Base-by-base conservation (phyloP, 1,140 invertebrate genomes). In the Drusus annulatus region DNA sequence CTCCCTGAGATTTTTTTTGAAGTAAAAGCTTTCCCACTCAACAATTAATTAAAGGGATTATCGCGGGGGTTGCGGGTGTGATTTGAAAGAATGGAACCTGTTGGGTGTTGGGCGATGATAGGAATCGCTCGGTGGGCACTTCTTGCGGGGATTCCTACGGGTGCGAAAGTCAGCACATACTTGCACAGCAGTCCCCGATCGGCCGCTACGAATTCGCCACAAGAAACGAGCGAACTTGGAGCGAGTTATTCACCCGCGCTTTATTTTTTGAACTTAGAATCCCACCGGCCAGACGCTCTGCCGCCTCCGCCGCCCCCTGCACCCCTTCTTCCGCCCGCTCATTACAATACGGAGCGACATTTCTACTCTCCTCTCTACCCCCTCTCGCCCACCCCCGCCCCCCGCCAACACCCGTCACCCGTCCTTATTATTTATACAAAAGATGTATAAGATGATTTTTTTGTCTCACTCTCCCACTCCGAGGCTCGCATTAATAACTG, bases 371-470 rank as follows among this genome's bases (percentile, higher is more conserved):
- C 73, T 69, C 65, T 65, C 58, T n/a, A 21, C 71, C 71, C 54
- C 31, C n/a, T n/a, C n/a, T n/a, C n/a, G n/a, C n/a, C 19, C 23
- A 36, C 17, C 52, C 74, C 63, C 25, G 5, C 54, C 56, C 63
- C 17, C 54, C 52, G 16, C 78, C 68, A 54, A 51, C 75, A 17
- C 31, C n/a, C 60, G n/a, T 58, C 54, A 36, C 65, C 78, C 51
- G 28, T 63, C 75, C 82, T 81, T 79, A 83, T 83, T 83, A 83
- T 81, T 83, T 83, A 83, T 83, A 83, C 82, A 83, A 83, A 83
- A 83, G 82, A 83, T 79, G 82, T 78, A 76, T 65, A 79, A 83
- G 82, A 83, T 83, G 82, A 83, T 83, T 83, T 83, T 83, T 83
- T 83, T 83, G 82, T 83, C 82, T 83, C 82, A 83, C 82, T 83